Conservation (phyloP, 1,140 invertebrate genomes). For the Caenorhabditis tropicalis region DNA sequence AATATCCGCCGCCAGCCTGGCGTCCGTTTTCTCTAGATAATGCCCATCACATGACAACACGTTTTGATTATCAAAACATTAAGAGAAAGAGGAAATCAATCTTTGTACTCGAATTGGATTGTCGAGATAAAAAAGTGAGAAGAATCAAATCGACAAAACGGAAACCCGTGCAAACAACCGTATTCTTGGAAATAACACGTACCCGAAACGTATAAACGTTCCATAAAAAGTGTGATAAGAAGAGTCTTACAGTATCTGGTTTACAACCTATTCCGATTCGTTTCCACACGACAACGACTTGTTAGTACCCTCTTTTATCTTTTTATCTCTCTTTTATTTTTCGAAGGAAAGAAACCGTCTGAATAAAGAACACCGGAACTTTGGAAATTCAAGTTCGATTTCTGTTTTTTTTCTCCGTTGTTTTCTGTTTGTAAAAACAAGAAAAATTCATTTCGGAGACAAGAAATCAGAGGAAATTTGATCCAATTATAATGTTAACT, state of each 20-base stretch:
- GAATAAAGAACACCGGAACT: background rate
- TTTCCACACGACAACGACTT: background rate
- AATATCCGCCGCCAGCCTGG: constrained; percentile 40
- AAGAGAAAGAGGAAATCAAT: background rate
- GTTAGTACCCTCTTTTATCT: background rate
- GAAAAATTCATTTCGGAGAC: background rate
- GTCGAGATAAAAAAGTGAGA: background rate
- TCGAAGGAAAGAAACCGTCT: background rate
- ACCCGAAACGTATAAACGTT: constrained; percentile 8
- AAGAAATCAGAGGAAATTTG: background rate
- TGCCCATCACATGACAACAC: constrained; percentile 39
- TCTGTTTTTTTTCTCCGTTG: background rate
- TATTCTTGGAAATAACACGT: constrained; percentile 12
- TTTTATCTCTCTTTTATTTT: background rate
- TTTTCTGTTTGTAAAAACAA: background rate
- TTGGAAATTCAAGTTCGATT: background rate
- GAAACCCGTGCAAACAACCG: constrained; percentile 22
- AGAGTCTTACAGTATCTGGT: background rate
- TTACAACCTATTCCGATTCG: background rate
- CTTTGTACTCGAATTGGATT: constrained; percentile 34
- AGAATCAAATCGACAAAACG: background rate
- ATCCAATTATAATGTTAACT: constrained; percentile 8
- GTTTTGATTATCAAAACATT: constrained; percentile 36
- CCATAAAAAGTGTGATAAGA: constrained; percentile 24
- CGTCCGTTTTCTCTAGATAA: constrained; percentile 28